Evolutionary conservation across 2,113 vertebrate genomes (phyloP).

Genomic region (Dryoscopus gambensis): DNA sequence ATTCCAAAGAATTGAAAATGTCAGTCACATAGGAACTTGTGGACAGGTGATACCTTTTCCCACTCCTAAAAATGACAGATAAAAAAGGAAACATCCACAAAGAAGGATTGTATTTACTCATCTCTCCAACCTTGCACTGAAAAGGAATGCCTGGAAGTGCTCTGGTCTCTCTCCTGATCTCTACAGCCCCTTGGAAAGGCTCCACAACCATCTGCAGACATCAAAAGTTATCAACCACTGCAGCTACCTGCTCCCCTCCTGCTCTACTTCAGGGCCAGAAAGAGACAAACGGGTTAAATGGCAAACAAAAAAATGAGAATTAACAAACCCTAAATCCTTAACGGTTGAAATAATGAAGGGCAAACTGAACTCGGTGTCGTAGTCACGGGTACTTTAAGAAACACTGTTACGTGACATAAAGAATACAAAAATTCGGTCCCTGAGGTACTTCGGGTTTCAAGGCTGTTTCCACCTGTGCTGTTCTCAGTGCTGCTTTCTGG

Average conservation of each 20-base stretch:
- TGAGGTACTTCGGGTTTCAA: background rate
- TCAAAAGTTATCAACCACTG: background rate
- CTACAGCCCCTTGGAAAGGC: background rate
- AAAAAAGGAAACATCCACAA: background rate
- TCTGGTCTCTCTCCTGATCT: background rate
- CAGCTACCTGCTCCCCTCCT: background rate
- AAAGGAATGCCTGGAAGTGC: background rate
- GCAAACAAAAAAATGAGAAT: background rate
- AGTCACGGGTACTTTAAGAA: background rate
- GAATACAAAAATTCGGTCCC: background rate
- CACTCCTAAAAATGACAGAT: background rate
- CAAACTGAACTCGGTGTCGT: background rate
- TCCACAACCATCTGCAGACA: background rate
- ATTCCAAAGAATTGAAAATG: background rate
- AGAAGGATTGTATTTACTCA: background rate
- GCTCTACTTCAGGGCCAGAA: background rate
- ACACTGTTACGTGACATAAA: accelerated
- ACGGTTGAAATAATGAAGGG: background rate
- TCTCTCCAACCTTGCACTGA: background rate
- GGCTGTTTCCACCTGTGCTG: background rate
- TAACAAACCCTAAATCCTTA: background rate
- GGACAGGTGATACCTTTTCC: background rate
- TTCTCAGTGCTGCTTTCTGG: background rate
- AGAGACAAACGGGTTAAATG: background rate
- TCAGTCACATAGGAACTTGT: background rate